phyloP scores from a whole-genome alignment of 2,888 invertebrate genomes.

The Iselma pallidipennis region DNA sequence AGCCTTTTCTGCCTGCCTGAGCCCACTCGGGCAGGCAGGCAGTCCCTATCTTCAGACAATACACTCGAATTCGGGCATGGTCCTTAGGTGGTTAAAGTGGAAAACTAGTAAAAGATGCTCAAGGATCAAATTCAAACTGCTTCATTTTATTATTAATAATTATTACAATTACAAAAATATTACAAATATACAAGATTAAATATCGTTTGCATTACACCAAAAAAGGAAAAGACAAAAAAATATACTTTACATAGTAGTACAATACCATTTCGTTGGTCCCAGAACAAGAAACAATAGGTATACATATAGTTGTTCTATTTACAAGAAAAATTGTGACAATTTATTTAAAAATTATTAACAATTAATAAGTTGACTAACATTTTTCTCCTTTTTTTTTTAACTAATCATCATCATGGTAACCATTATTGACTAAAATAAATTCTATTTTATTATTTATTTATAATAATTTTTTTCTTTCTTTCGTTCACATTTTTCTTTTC shows the following conservation, averaged over 20 bases:
- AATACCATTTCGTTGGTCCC: conserved; percentile 38
- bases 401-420: conserved; percentile 42
- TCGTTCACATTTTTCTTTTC: conserved; percentile 23
- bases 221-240: conserved; percentile 25
- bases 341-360: conserved; percentile 34
- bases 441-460: conserved; percentile 21
- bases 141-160: conserved; percentile 37
- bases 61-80: too few species aligned
- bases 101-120: too few species aligned
- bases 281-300: conserved; percentile 4
- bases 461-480: not conserved
- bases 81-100: too few species aligned
- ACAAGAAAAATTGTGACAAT: conserved; percentile 11
- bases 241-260: conserved; percentile 1
- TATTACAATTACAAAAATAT: conserved; percentile 41
- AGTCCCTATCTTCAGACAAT: too few species aligned
- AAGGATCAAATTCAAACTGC: conserved; percentile 7
- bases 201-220: conserved; percentile 39
- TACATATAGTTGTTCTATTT: not conserved
- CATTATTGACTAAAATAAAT: conserved; percentile 45
- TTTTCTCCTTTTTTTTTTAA: conserved; percentile 21
- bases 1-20: too few species aligned
- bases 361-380: conserved; percentile 35
- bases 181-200: conserved; percentile 47
- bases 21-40: too few species aligned